These are phyloP conservation scores for Mythimna impura DNA, from an alignment of 2,888 invertebrate genomes.

Conservation along the genomic window DNA sequence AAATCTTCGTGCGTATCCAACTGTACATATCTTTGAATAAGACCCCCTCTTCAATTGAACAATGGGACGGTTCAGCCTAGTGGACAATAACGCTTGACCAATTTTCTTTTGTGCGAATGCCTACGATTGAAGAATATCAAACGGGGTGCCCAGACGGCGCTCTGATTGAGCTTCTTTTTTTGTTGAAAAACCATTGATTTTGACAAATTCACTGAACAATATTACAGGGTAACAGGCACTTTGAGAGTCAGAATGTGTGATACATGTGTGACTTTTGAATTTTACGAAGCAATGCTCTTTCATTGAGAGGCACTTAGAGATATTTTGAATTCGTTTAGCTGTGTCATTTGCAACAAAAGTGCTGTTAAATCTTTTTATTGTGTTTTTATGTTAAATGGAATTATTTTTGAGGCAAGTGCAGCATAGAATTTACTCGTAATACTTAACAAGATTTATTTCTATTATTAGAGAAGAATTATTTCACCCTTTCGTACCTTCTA, in stretches of 20 bases:
- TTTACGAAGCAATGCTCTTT: constrained; percentile 17
- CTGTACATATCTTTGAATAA: constrained; percentile 84
- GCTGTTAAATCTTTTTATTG: constrained; percentile 25
- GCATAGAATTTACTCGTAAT: not conserved
- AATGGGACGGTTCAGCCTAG: constrained; percentile 85
- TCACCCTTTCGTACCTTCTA: too few species aligned
- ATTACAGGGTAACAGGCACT: constrained; percentile 58
- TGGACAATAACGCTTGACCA: constrained; percentile 89
- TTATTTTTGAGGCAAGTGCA: not conserved
- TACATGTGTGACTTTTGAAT: constrained; percentile 51
- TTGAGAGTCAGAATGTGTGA: constrained; percentile 50
- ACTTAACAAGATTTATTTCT: too few species aligned
- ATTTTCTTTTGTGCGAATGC: constrained; percentile 88
- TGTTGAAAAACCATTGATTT: constrained; percentile 83
- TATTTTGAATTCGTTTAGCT: constrained; percentile 42
- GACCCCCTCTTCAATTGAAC: constrained; percentile 85
- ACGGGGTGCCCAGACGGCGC: constrained; percentile 78
- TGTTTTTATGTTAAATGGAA: constrained; percentile 14
- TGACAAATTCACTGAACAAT: constrained; percentile 81
- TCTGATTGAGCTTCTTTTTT: constrained; percentile 85
- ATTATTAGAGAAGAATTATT: too few species aligned
- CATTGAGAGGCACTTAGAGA: constrained; percentile 9
- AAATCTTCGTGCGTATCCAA: constrained; percentile 77
- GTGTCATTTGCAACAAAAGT: constrained; percentile 30
- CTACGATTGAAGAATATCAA: constrained; percentile 87